Conservation (phyloP, 2,888 invertebrate genomes). For the Oscheius sp. region DNA sequence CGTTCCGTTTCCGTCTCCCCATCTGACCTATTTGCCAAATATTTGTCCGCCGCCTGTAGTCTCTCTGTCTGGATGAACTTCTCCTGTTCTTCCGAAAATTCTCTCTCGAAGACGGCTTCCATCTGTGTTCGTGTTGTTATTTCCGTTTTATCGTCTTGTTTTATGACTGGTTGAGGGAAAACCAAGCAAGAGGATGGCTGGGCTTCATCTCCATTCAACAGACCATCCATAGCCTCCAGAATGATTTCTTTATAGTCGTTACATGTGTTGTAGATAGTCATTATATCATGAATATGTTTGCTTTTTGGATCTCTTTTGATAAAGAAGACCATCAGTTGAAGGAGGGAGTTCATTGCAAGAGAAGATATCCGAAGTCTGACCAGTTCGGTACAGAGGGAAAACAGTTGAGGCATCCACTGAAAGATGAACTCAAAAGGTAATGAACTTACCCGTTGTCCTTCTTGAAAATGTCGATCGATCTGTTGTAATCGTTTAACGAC, state of each 20-base stretch:
- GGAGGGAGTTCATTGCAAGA: background rate
- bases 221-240: background rate
- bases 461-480: constrained; percentile 22
- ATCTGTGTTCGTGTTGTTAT: background rate
- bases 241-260: constrained; percentile 27
- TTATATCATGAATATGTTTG: constrained; percentile 8
- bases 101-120: background rate
- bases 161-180: constrained; percentile 24
- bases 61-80: constrained; percentile 14
- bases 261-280: constrained; percentile 3
- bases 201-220: constrained; percentile 1
- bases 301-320: constrained; percentile 19
- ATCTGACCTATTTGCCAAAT: constrained; percentile 23
- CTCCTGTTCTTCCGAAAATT: constrained; percentile 7
- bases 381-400: constrained; percentile 14
- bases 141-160: constrained; percentile 1
- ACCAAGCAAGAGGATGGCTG: constrained; percentile 15
- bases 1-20: constrained; percentile 23
- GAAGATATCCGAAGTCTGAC: background rate
- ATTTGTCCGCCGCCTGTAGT: constrained; percentile 14
- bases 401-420: constrained; percentile 29
- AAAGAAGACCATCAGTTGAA: constrained; percentile 15
- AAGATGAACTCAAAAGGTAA: background rate
- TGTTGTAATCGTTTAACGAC: constrained; percentile 16
- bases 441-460: constrained; percentile 16